Base-by-base conservation (phyloP, 2,797 vertebrate genomes). In the Enteromius viviparus region DNA sequence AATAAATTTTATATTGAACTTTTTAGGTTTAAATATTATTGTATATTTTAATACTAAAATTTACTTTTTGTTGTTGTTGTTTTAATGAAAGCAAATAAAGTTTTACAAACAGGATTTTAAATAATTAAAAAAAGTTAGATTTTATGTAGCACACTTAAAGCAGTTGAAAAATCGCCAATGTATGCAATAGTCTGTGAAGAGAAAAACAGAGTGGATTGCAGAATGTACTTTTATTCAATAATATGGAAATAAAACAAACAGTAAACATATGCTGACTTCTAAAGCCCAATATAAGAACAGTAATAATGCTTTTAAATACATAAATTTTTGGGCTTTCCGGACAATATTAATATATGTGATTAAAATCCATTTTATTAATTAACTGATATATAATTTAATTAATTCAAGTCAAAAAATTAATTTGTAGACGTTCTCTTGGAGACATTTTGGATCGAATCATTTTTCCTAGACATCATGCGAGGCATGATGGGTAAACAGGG, bases 401-500 rank as follows among this genome's bases (percentile, higher is more conserved):
- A 42, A 69, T 69, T 72, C 1, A 9, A 4, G 19, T 49, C 0
- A 1, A 37, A 17, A 34, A 40, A 40, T 4, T 0, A 9, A 37
- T 37, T 55, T 5, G 10, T 32, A 75, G 12, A 75, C 29, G 51
- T 23, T 47, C 5, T 17, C 26, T 32, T 69, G 29, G 21, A 84
- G 62, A 47, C 72, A 69, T 51, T 21, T 71, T 15, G n/a, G 72
- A 40, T n/a, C 21, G 17, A 34, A 70, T 62, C 0, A 1, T 71
- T 55, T 80, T 80, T 85, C 76, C 29, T 7, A 53, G 60, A 49
- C 11, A 1, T 34, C 76, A 34, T 8, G 19, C 6, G 0, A 32
- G 19, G 17, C 76, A 58, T 69, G 74, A 60, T 76, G 74, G 49
- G 64, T 55, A 76, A 82, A 58, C 72, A 34, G 32, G 47, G 58